These are phyloP conservation scores for Alsophila aescularia DNA, from an alignment of 2,888 invertebrate genomes.

Conservation along the genomic window DNA sequence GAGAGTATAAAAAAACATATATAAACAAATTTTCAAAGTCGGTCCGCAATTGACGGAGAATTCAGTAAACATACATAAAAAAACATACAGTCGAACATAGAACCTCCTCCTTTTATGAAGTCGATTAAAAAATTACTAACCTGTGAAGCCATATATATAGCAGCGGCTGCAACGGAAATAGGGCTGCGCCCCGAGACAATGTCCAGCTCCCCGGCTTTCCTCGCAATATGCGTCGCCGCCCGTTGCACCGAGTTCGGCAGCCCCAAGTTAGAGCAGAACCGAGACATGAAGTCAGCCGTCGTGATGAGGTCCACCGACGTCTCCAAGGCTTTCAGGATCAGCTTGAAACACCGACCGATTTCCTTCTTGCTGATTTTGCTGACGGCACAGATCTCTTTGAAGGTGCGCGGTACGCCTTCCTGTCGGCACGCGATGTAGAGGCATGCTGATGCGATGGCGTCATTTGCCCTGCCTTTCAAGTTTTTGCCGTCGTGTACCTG, in stretches of 20 bases:
- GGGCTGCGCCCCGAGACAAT: constrained; percentile 99
- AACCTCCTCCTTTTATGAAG: no score
- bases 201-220: constrained; percentile 98
- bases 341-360: constrained; percentile 98
- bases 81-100: no score
- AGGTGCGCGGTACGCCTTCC: constrained; percentile 99
- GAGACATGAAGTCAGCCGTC: constrained; percentile 99
- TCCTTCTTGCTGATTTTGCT: constrained; percentile 99
- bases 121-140: constrained; percentile 64
- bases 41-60: no score
- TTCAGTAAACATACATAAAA: no score
- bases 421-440: constrained; percentile 99
- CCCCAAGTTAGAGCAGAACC: constrained; percentile 98
- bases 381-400: constrained; percentile 99
- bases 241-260: constrained; percentile 94
- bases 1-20: no score
- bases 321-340: constrained; percentile 97
- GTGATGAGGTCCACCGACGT: constrained; percentile 99
- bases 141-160: constrained; percentile 99
- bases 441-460: constrained; percentile 99
- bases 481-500: constrained; percentile 97
- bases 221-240: constrained; percentile 98
- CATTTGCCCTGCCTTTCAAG: constrained; percentile 97
- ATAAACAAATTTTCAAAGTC: no score
- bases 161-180: constrained; percentile 99